Percentiles rank a stretch among this genome's conserved stretches.
These are phyloP conservation scores for Hylyphantes graminicola DNA, from an alignment of 1,140 invertebrate species.

Conservation along the genomic window DNA sequence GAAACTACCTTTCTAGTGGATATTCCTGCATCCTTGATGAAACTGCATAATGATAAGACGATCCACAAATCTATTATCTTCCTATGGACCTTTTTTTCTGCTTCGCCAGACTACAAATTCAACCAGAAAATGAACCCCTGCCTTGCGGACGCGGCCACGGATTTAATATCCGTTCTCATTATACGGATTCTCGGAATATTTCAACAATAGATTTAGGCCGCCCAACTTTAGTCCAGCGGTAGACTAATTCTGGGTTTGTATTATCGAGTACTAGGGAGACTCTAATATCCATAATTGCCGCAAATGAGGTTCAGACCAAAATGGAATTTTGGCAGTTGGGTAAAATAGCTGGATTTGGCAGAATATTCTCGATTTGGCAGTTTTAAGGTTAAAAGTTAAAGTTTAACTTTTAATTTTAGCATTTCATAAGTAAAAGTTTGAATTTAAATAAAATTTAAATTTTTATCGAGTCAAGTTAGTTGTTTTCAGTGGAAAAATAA, in stretches of 20 bases:
- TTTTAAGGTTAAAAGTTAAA: no score
- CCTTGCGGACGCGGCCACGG: neutral
- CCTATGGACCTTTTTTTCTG: conserved; percentile 31
- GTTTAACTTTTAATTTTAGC: no score
- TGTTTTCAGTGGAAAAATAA: no score
- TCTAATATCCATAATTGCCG: conserved; percentile 55
- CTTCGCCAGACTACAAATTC: neutral
- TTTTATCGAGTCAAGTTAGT: no score
- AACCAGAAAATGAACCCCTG: conserved; percentile 45
- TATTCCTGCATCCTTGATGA: no score
- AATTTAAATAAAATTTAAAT: no score
- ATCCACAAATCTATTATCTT: neutral
- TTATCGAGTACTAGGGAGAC: conserved; percentile 34
- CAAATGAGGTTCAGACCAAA: conserved; percentile 49
- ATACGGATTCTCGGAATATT: neutral
- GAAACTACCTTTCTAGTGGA: no score
- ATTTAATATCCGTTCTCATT: conserved; percentile 37
- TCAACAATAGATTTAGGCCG: neutral
- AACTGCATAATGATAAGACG: neutral
- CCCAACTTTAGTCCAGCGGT: neutral
- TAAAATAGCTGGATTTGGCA: no score
- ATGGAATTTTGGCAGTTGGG: neutral
- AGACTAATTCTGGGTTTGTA: conserved; percentile 40
- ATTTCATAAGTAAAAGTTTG: no score
- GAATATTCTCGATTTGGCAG: no score